Base-by-base conservation (phyloP, 2,113 vertebrate genomes). In the Cygnus atratus region DNA sequence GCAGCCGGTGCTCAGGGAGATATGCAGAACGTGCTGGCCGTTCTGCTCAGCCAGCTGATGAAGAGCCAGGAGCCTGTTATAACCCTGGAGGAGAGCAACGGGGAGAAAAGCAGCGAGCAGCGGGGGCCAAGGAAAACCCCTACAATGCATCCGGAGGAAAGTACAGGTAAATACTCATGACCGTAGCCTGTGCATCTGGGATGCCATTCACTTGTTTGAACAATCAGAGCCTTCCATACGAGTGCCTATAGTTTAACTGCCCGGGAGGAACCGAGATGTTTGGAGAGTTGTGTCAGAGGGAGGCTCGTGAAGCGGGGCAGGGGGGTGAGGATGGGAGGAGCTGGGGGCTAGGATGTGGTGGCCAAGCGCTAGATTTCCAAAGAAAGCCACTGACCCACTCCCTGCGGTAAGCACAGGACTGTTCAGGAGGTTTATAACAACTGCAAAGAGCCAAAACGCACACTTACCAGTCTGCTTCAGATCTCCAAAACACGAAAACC, bases 21-120 rank as follows among this genome's bases (percentile, higher is more conserved):
- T 82, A 98, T 99, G 97, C 98, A 99, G 96, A 99, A 98, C 80
- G 97, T 99, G 92, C 98, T 99, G 97, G 98, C 99, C 31, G 98
- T 99, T 96, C 97, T 99, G 91, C 97, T 99, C 97, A 98, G 99
- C 96, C 99, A 99, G 96, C 98, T 99, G 84, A 98, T 99, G 91
- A 99, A 99, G 97, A 98, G 99, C 80, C 99, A 99, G 97, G 98
- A 99, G 93, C 98, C 98, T 65, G 96, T 94, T n/a, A 93, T 98
- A 89, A 97, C 97, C 92, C 95, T 97, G 80, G 99, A 99, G 87
- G 99, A 99, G 96, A 99, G 98, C 98, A 99, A 99, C 66, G 99
- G 98, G 92, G 98, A 98, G 98, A 99, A 97, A 98, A 99, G 98
- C 98, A 98, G 80, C 79, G 98, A 96, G 96, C 98, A 83, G 92